Evolutionary conservation across 2,888 invertebrate genomes (phyloP).

Genomic region (Corbicula japonica): DNA sequence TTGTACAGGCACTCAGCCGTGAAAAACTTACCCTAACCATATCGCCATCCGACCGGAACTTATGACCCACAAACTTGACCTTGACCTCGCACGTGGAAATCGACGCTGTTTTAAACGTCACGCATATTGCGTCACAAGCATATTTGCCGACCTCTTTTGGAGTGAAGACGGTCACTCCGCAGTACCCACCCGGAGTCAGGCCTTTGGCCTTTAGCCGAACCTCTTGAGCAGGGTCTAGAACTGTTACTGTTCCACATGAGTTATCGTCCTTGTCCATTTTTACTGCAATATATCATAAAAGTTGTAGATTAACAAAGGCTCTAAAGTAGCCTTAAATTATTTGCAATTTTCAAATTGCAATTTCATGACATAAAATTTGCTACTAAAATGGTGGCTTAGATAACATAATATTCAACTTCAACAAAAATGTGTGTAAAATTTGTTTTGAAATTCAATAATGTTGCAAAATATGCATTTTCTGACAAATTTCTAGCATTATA

Average conservation of each 20-base stretch:
- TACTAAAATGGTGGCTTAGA: too few relatives aligned
- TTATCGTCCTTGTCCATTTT: slow-evolving; percentile 48
- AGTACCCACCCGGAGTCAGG: slow-evolving; percentile 57
- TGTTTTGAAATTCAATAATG: too few relatives aligned
- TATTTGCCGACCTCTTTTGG: slow-evolving; percentile 44
- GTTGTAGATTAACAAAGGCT: too few relatives aligned
- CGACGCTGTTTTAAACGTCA: slow-evolving; percentile 58
- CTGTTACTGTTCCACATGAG: slow-evolving; percentile 50
- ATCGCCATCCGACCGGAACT: slow-evolving; percentile 57
- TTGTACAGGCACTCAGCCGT: too few relatives aligned
- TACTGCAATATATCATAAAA: slow-evolving; percentile 31
- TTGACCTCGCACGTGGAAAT: slow-evolving; percentile 59
- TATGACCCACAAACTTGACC: slow-evolving; percentile 63
- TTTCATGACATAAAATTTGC: too few relatives aligned
- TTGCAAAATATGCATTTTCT: too few relatives aligned
- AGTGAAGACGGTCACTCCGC: slow-evolving; percentile 52
- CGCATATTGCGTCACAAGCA: slow-evolving; percentile 63
- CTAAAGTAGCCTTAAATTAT: too few relatives aligned
- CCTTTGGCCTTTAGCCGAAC: slow-evolving; percentile 49
- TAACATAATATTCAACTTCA: too few relatives aligned
- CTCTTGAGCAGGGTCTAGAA: slow-evolving; percentile 48
- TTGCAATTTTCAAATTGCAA: too few relatives aligned
- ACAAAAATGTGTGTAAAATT: too few relatives aligned
- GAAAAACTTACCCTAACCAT: slow-evolving; percentile 40
- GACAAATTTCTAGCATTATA: too few relatives aligned